Evolutionary conservation across 2,113 vertebrate genomes (phyloP).

Genomic region (Motacilla tschutschensis): DNA sequence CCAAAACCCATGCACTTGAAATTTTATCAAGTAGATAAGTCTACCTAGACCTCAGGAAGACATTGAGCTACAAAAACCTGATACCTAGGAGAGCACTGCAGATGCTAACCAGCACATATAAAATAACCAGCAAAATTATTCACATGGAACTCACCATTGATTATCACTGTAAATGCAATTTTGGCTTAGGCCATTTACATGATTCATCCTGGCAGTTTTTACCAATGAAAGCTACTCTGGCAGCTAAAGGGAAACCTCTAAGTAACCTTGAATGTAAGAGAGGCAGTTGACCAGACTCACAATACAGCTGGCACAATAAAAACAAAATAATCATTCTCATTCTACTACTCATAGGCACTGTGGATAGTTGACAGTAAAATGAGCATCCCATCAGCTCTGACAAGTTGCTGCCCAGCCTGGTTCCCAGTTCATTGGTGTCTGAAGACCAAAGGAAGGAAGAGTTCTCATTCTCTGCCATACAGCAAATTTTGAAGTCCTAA

Average conservation of each 20-base stretch:
- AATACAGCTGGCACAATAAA: background rate
- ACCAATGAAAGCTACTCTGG: background rate
- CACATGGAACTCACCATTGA: background rate
- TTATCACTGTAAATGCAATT: accelerated
- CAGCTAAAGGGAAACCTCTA: background rate
- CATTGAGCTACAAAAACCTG: background rate
- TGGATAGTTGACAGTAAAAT: background rate
- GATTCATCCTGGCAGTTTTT: background rate
- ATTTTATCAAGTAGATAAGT: background rate
- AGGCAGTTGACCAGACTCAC: background rate
- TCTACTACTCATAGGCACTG: background rate
- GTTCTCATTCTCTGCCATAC: background rate
- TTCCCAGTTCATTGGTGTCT: accelerated
- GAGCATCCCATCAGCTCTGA: background rate
- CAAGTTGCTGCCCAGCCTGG: background rate
- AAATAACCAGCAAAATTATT: background rate
- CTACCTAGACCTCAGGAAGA: background rate
- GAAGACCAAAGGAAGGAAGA: background rate
- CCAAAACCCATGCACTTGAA: background rate
- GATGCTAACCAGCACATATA: background rate
- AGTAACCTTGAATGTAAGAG: background rate
- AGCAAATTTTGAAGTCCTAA: background rate
- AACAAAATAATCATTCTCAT: background rate
- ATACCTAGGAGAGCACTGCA: background rate
- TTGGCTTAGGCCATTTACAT: background rate